Base-by-base conservation (phyloP, 2,888 invertebrate genomes). In the Oxyscelio sp. region DNA sequence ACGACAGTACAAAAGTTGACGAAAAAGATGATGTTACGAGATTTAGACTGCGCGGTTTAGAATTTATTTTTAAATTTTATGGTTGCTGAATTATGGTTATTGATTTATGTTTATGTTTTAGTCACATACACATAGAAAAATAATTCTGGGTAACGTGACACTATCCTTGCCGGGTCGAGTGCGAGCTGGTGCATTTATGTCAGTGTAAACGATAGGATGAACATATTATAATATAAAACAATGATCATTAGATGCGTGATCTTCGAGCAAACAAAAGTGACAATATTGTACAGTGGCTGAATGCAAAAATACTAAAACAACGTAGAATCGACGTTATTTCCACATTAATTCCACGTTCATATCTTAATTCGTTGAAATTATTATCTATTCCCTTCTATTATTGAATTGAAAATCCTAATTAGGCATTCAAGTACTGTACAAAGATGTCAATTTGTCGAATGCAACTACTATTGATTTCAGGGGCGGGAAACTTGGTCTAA, bases 161-260 rank as follows among this genome's bases (percentile, higher is more conserved):
- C 82, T 75, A 81, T 89, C 87, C 83, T 90, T 90, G 90, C 88
- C 88, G 87, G 87, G 88, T 87, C 88, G 87, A 82, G 89, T 91
- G 90, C 90, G 87, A 90, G 86, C 85, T 80, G 89, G 89, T 91
- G 90, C 90, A 90, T 90, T 87, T 78, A 86, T 88, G 87, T 89
- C 87, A 87, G 85, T 84, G 87, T 71, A 87, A 88, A 65, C 85
- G 86, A 87, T 75, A 81, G 87, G 85, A 89, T 86, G 89, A 89
- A 87, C 87, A 87, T 88, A 87, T 85, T 86, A 87, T 87, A 90
- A 89, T 85, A 77, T 85, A 83, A 87, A 86, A 85, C 85, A 85
- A 85, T 86, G 78, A 84, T 84, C 85, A 80, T 87, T 77, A 81
- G 71, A 82, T 80, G 73, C 82, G 86, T 87, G 81, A 58, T 78